Evolutionary conservation across 2,797 vertebrate genomes (phyloP).

Genomic region (Adrianichthys oophorus): DNA sequence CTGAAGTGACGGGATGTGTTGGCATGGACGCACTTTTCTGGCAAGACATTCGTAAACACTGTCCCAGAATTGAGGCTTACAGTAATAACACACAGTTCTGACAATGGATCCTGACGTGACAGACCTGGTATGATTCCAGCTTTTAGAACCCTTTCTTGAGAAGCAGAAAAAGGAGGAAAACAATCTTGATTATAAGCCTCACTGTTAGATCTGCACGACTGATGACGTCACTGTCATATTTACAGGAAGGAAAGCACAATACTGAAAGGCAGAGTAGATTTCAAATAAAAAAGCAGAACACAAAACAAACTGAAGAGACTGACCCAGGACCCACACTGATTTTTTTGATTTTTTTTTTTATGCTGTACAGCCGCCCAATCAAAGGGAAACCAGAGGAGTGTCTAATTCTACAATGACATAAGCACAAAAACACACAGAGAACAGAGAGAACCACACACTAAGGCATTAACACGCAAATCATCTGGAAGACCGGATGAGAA

Average conservation of each 20-base stretch:
- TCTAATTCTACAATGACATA: slow-evolving; percentile 53
- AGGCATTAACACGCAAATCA: slow-evolving; percentile 34
- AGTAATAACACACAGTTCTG: slow-evolving; percentile 5
- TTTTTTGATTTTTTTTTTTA: too few species aligned
- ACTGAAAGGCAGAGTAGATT: not conserved
- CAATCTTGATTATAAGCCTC: not conserved
- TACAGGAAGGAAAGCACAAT: not conserved
- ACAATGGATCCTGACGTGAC: not conserved
- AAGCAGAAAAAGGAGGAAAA: not conserved
- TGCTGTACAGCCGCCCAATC: slow-evolving; percentile 65
- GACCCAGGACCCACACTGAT: slow-evolving; percentile 37
- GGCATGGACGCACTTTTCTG: slow-evolving; percentile 23
- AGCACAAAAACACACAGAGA: slow-evolving; percentile 43
- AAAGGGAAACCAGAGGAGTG: slow-evolving; percentile 57
- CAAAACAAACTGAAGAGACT: slow-evolving; percentile 1
- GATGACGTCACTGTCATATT: not conserved
- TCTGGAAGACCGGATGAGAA: slow-evolving; percentile 39
- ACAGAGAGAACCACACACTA: slow-evolving; percentile 37
- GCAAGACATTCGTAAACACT: slow-evolving; percentile 37
- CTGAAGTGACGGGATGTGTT: slow-evolving; percentile 24
- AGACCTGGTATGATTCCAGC: not conserved
- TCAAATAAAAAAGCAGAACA: not conserved
- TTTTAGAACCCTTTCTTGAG: slow-evolving; percentile 1
- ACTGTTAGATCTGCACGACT: not conserved
- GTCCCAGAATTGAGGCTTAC: slow-evolving; percentile 23